Evolutionary conservation across 1,140 invertebrate species (phyloP).

Genomic region (Carposina sasakii): DNA sequence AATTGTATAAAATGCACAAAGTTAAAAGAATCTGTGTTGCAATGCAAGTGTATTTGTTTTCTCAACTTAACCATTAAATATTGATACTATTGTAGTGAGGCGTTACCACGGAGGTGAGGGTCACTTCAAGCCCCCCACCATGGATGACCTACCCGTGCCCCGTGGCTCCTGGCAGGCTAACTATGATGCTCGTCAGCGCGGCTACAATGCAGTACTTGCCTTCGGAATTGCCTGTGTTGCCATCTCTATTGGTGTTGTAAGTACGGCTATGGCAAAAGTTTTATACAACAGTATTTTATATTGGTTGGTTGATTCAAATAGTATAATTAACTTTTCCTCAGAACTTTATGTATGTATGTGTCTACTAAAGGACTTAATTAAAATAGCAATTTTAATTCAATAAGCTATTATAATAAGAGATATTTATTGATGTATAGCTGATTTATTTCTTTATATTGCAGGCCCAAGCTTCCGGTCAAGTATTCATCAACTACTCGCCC

Average conservation of each 20-base stretch:
- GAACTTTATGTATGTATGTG: too few relatives aligned
- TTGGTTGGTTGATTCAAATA: too few relatives aligned
- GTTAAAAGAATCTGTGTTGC: too few relatives aligned
- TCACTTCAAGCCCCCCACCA: conserved; percentile 65
- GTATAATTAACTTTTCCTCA: too few relatives aligned
- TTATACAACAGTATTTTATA: background rate
- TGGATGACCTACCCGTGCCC: conserved; percentile 84
- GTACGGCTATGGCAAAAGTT: conserved; percentile 29
- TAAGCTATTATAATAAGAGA: background rate
- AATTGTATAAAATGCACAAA: too few relatives aligned
- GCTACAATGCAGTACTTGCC: conserved; percentile 79
- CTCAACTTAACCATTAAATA: too few relatives aligned
- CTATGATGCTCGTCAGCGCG: conserved; percentile 76
- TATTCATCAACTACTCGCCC: conserved; percentile 75
- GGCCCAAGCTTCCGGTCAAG: conserved; percentile 73
- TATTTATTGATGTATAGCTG: background rate
- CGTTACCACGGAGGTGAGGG: conserved; percentile 44
- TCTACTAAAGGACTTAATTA: background rate
- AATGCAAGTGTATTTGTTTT: too few relatives aligned
- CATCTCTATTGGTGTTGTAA: conserved; percentile 75
- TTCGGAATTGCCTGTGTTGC: conserved; percentile 74
- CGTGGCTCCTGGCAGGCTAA: conserved; percentile 81
- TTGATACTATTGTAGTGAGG: conserved; percentile 34
- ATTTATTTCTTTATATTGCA: conserved; percentile 40
- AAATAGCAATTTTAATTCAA: background rate